Conservation (phyloP, 1,140 invertebrate species). For the Melipona quadrifasciata region DNA sequence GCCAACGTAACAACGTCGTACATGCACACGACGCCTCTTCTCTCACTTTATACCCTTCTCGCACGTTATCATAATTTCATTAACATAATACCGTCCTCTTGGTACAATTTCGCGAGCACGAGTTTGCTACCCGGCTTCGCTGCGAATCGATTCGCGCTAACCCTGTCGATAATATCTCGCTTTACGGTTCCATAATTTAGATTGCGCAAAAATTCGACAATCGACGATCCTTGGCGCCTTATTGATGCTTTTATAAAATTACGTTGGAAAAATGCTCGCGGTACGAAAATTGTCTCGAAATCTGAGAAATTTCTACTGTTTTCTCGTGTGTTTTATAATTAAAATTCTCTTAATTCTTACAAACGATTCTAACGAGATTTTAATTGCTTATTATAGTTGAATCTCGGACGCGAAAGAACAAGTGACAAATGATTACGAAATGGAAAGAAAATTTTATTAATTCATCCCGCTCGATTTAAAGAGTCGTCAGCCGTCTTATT, state of each 20-base stretch:
- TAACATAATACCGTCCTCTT: background rate
- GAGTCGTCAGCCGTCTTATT: background rate
- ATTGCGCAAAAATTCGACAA: conserved; percentile 30
- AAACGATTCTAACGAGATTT: too few relatives aligned
- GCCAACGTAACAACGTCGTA: conserved; percentile 1
- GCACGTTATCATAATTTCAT: conserved; percentile 30
- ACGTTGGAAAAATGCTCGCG: too few relatives aligned
- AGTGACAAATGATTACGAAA: too few relatives aligned
- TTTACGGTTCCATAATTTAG: conserved; percentile 51
- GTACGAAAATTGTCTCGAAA: too few relatives aligned
- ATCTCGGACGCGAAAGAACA: too few relatives aligned
- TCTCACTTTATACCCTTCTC: background rate
- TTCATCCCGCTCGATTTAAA: background rate
- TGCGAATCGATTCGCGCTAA: background rate
- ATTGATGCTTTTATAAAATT: too few relatives aligned
- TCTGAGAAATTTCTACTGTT: too few relatives aligned
- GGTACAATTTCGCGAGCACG: conserved; percentile 18
- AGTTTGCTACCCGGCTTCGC: conserved; percentile 7
- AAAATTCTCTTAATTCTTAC: too few relatives aligned
- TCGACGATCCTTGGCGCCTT: background rate
- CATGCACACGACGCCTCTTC: background rate
- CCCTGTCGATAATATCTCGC: conserved; percentile 36
- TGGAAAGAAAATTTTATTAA: background rate
- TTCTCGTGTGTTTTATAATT: too few relatives aligned
- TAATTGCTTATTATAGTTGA: too few relatives aligned